Base-by-base conservation (phyloP, 2,888 invertebrate genomes). In the Amphipyra tragopoginis region DNA sequence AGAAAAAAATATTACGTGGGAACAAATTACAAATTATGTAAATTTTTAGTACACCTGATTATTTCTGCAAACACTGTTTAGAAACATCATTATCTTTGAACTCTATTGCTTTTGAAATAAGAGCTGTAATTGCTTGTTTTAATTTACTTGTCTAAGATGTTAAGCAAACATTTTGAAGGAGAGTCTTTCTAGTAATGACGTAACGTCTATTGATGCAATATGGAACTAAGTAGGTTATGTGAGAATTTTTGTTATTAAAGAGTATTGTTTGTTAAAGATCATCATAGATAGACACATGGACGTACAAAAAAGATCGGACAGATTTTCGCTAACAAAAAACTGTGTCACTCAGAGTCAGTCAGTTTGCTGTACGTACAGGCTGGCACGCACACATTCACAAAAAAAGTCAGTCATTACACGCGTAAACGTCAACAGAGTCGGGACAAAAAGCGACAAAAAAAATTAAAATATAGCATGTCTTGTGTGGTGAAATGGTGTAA, bases 1-100 rank as follows among this genome's bases (percentile, higher is more conserved):
- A 48, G 54, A 60, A 39, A 66, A 48, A 39, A 9, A 0, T 11
- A 10, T 26, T 6, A 55, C 67, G 61, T 61, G 55, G 36, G 62
- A 62, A 62, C 14, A 39, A 43, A 29, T 29, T 36, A 9, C 36
- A 40, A 54, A 45, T 29, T 50, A 38, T 21, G 48, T 49, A 39
- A 57, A 64, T 65, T 8, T 59, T 40, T 26, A 13, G 8, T 47
- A 42, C 13, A 50, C 34, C 15, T 42, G 38, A 43, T 60, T 43
- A 40, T 39, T 50, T 49, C 10, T 51, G 39, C 47, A 51, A 67
- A 60, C 29, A 44, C 26, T 39, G 8, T 5, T 14, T 50, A n/a
- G 15, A 52, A n/a, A 43, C 9, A 21, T 29, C 2, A 10, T 21
- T 15, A n/a, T 4, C 6, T 50, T 14, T 40, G 13, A 40, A 51